Evolutionary conservation across 2,888 invertebrate species (phyloP), one percentile per base, ranked within the genome.

Genomic region (Ametastegia equiseti): DNA sequence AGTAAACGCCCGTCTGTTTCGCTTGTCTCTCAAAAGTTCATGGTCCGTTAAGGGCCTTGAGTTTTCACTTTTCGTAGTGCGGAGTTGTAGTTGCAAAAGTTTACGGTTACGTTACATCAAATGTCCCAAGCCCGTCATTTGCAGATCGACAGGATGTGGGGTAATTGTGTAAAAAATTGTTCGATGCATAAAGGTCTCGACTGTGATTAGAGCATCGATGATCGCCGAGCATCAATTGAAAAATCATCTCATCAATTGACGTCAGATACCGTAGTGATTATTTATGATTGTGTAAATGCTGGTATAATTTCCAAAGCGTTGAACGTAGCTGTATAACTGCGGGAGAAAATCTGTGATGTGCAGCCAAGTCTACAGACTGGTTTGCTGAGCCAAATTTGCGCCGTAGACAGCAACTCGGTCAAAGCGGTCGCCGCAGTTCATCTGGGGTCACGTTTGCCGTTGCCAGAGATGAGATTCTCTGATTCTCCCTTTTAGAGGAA

Each of bases 361-460:
- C 71, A 71, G 75, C 75, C 54, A 54, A 75, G 75, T 75, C 45
- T 36, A 45, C 47, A 71, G 23, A 71, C 69, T 50, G 50, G 30
- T 73, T 33, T 50, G 30, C 54, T 19, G 75, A 54, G 75, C 75
- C 36, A 75, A 75, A 75, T 75, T 75, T 54, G 50, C 50, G 54
- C 54, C 54, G 33, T 33, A 75, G 50, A 50, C 54, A 54, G 54
- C 54, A 75, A 75, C 75, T 45, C 75, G 75, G 75, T 50, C 75
- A 50, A 75, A 75, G 50, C 54, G 75, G 75, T 75, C 75, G 75
- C 50, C 75, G 75, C 54, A 75, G 75, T 75, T 75, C 75, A 75
- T 75, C 54, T 19, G 75, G 36, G 75, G 75, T 75, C 75, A 75
- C 75, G 75, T 75, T 71, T 75, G 54, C 75, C 50, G 50, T 75